phyloP scores from a whole-genome alignment of 1,140 invertebrate genomes.

The Cepaea nemoralis region DNA sequence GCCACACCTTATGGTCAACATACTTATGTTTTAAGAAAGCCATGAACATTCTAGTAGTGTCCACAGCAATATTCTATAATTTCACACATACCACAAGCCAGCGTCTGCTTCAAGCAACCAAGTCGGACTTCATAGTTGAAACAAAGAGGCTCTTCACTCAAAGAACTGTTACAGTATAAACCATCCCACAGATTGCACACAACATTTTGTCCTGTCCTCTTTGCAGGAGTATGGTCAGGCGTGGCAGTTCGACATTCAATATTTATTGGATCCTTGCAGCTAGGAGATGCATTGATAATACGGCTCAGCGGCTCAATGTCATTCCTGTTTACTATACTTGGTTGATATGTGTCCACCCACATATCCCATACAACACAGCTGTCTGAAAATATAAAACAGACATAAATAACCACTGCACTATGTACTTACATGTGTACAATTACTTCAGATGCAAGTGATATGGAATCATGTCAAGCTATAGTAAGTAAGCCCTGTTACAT shows the following conservation, averaged over 20 bases:
- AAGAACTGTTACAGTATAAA: conserved; percentile 76
- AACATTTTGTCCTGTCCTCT: conserved; percentile 75
- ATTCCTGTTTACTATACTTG: conserved; percentile 43
- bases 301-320: conserved; percentile 50
- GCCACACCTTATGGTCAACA: no score
- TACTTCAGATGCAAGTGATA: no score
- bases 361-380: conserved; percentile 53
- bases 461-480: no score
- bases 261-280: conserved; percentile 53
- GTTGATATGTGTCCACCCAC: conserved; percentile 54
- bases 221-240: conserved; percentile 42
- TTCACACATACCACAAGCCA: conserved; percentile 53
- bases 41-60: not conserved
- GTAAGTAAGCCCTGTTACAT: no score
- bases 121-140: conserved; percentile 67
- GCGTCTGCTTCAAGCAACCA: conserved; percentile 58
- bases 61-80: not conserved
- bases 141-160: conserved; percentile 54
- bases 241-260: conserved; percentile 62
- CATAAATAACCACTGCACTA: no score
- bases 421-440: no score
- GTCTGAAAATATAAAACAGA: conserved; percentile 41
- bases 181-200: conserved; percentile 82
- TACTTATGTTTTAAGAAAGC: no score
- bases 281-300: conserved; percentile 43